Conservation (phyloP, 2,888 invertebrate genomes). For the Caenorhabditis becei region DNA sequence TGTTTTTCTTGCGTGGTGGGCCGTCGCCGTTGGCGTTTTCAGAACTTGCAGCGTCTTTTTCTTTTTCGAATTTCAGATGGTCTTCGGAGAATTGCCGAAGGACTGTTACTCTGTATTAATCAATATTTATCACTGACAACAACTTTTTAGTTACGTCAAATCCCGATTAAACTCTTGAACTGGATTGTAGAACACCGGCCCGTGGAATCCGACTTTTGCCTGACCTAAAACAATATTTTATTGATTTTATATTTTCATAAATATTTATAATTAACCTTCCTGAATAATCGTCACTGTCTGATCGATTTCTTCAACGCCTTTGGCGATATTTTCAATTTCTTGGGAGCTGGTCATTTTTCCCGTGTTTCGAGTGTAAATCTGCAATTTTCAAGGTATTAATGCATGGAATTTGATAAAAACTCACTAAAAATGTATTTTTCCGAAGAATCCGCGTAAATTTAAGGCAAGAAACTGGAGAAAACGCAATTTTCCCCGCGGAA, state of each 20-base stretch:
- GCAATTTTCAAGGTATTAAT: neutral
- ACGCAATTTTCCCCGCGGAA: slow-evolving; percentile 3
- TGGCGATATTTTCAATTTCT: slow-evolving; percentile 1
- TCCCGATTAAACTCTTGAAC: slow-evolving; percentile 99
- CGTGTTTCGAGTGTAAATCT: slow-evolving; percentile 26
- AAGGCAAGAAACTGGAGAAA: neutral
- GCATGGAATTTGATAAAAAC: neutral
- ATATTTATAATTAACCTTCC: slow-evolving; percentile 27
- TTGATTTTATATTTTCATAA: neutral
- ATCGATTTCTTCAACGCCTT: slow-evolving; percentile 12
- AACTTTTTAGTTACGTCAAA: slow-evolving; percentile 85
- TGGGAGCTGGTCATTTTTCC: neutral
- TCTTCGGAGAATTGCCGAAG: slow-evolving; percentile 85
- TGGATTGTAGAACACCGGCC: slow-evolving; percentile 93
- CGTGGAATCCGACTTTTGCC: slow-evolving; percentile 75
- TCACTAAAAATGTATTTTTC: neutral
- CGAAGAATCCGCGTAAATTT: neutral
- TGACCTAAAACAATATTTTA: slow-evolving; percentile 62
- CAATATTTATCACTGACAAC: neutral
- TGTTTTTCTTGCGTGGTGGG: slow-evolving; percentile 69
- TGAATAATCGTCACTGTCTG: slow-evolving; percentile 31
- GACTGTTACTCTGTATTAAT: slow-evolving; percentile 86
- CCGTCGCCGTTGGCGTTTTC: slow-evolving; percentile 1
- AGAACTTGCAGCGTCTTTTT: slow-evolving; percentile 8
- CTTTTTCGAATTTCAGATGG: slow-evolving; percentile 70